Conservation (phyloP, 2,113 vertebrate species). For the Nematolebias whitei region DNA sequence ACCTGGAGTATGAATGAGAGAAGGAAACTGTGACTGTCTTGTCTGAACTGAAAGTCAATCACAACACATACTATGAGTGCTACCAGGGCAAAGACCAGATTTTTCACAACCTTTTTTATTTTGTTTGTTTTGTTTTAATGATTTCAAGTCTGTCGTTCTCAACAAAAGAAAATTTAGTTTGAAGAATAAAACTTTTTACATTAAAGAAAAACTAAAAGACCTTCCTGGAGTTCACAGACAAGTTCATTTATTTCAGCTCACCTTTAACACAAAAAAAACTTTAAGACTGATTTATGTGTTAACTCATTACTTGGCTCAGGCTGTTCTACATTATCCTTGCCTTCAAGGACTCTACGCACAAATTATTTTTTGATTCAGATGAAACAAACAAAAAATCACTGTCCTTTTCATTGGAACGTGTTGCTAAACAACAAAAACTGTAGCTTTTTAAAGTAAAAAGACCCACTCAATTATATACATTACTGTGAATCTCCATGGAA, state of each 20-base stretch:
- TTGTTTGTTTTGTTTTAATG: background rate
- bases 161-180: background rate
- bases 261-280: conserved; percentile 9
- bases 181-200: background rate
- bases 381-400: conserved; percentile 7
- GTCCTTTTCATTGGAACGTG: conserved; percentile 2
- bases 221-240: background rate
- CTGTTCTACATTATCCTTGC: conserved; percentile 12
- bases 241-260: conserved; percentile 15
- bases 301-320: conserved; percentile 19
- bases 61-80: no score
- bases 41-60: conserved; percentile 23
- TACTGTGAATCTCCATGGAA: background rate
- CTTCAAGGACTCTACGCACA: conserved; percentile 10
- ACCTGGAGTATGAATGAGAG: conserved; percentile 41
- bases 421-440: conserved; percentile 4
- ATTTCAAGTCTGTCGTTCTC: background rate
- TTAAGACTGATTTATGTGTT: conserved; percentile 7
- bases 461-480: background rate
- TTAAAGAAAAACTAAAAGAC: background rate
- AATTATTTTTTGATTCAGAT: conserved; percentile 2
- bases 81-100: no score
- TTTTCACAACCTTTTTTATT: background rate
- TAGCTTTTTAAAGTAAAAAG: background rate
- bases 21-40: conserved; percentile 47